Base-by-base conservation (phyloP, 1,140 invertebrate genomes). In the Meteorus sp. region DNA sequence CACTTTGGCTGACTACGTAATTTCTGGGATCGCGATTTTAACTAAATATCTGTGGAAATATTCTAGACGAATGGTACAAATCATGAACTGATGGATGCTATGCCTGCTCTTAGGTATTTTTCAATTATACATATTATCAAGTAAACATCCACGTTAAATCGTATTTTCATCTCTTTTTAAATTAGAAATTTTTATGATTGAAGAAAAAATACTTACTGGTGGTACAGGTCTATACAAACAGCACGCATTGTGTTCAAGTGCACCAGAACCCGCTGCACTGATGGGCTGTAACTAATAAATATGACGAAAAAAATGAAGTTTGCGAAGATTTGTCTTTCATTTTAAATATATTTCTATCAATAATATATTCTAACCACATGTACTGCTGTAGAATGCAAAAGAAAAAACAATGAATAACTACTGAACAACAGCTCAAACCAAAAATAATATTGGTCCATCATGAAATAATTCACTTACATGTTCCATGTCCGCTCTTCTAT, bases 211-310 rank as follows among this genome's bases (percentile, higher is more conserved):
- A 77, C 77, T 84, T 82, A 88, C 86, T 22, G 75, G 68, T 66
- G 83, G 79, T 55, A 85, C 74, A 59, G 85, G 83, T 39, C 89
- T 84, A 77, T 95, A 98, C 20, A 98, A 79, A 67, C 89, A 94
- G 72, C 95, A 94, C 1, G 92, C 85, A 82, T 98, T 95, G 77
- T 98, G 95, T 80, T 99, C 96, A 56, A 99, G 79, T 15, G 95
- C 95, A 44, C 95, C 93, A 8, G 95, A 97, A 11, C 95, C 95
- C 43, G 93, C 92, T 11, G 95, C 94, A 80, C 92, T 94, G 71
- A 93, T 93, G 2, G 92, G 88, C 75, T 94, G 91, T 29, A 96
- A 78, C 92, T 95, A 73, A 51, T 81, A 78, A 39, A 71, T 59
- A 48, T 62, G 20, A 48, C 44, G 29, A 37, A 47, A 41, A 61